A percentile compares a stretch with the other conserved stretches of the same genome.
These are phyloP conservation scores for Physocephala rufipes DNA, from an alignment of 2,888 invertebrate genomes.

Conservation along the genomic window DNA sequence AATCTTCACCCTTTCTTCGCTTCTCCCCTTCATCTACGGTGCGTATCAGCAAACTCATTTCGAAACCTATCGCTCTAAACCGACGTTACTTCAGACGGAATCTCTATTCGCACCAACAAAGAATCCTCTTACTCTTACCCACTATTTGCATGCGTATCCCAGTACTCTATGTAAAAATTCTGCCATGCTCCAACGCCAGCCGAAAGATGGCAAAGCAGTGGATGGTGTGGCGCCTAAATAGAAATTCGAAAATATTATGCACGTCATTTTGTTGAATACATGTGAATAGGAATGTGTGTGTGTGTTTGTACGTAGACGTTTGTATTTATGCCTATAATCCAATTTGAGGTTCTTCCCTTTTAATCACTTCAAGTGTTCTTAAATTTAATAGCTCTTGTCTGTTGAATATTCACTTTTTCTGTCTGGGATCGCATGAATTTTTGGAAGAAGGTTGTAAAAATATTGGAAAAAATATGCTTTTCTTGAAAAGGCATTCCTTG, in stretches of 20 bases:
- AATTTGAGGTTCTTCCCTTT: conserved; percentile 3
- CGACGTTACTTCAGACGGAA: too few relatives aligned
- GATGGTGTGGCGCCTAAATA: not conserved
- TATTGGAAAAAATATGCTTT: not conserved
- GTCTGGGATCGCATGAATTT: not conserved
- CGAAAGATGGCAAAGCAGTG: not conserved
- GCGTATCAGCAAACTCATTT: not conserved
- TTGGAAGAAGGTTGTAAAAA: not conserved
- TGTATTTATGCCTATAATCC: not conserved
- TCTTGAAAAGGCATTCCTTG: not conserved
- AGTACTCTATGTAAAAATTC: not conserved
- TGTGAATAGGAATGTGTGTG: not conserved
- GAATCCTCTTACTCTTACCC: conserved; percentile 3
- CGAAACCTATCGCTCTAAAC: too few relatives aligned
- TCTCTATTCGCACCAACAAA: too few relatives aligned
- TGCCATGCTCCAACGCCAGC: not conserved
- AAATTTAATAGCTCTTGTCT: not conserved
- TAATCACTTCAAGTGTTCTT: conserved; percentile 16
- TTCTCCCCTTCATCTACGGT: not conserved
- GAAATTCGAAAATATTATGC: conserved; percentile 1
- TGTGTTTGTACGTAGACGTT: too few relatives aligned
- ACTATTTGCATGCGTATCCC: conserved; percentile 1
- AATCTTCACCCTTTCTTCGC: not conserved
- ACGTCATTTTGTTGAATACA: not conserved
- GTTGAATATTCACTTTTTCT: not conserved